Conservation (phyloP, 2,797 vertebrate genomes). For the Balearica regulorum region DNA sequence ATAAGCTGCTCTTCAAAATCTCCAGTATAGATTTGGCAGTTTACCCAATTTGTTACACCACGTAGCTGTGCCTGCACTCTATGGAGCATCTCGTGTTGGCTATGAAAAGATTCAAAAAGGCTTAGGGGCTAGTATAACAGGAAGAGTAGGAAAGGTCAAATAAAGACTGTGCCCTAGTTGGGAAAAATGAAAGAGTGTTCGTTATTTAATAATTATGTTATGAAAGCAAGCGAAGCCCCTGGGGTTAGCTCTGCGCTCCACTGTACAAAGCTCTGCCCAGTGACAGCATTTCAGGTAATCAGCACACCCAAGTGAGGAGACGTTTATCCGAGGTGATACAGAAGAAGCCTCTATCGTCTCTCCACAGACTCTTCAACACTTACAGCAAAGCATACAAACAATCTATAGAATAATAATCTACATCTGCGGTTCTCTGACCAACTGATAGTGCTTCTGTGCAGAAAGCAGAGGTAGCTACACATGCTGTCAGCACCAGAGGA, state of each 20-base stretch:
- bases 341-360: background rate
- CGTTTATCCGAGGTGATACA: background rate
- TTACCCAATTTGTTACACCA: background rate
- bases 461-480: background rate
- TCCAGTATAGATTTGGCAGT: background rate
- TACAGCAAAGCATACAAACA: background rate
- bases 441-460: accelerated
- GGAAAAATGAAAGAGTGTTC: background rate
- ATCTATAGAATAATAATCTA: background rate
- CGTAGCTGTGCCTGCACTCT: accelerated
- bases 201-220: conserved; percentile 29
- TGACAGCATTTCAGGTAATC: background rate
- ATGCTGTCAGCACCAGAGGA: background rate
- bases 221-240: background rate
- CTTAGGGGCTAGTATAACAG: background rate
- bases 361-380: background rate
- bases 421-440: background rate
- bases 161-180: background rate
- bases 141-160: conserved; percentile 21
- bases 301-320: background rate
- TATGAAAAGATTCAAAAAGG: background rate
- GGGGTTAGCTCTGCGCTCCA: accelerated
- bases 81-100: background rate
- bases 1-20: background rate
- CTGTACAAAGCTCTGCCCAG: background rate